phyloP scores from a whole-genome alignment of 2,797 vertebrate genomes.

The Sebastes matsubarae region DNA sequence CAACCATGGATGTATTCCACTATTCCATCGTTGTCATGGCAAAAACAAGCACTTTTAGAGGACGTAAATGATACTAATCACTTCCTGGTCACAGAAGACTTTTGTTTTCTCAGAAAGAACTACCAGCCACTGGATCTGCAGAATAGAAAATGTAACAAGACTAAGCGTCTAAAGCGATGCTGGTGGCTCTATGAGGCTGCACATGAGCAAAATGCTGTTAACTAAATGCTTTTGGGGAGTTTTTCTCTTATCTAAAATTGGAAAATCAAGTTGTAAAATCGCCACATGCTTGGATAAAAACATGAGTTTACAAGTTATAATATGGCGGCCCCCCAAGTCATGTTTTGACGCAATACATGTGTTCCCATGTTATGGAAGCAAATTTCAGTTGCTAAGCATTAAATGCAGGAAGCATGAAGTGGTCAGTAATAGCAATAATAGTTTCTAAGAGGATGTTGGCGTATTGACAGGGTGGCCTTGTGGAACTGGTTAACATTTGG shows the following conservation, averaged over 20 bases:
- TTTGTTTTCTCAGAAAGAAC: neutral
- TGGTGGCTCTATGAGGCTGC: neutral
- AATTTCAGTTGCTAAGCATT: neutral
- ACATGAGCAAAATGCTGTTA: neutral
- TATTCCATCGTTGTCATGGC: too few species aligned
- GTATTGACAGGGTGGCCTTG: neutral
- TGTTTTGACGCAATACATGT: neutral
- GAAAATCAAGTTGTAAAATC: neutral
- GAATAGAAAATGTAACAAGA: neutral
- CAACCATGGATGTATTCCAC: too few species aligned
- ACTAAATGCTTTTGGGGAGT: too few species aligned
- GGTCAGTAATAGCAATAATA: neutral
- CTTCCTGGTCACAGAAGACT: neutral
- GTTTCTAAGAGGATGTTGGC: neutral
- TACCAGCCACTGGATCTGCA: neutral
- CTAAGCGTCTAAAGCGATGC: neutral
- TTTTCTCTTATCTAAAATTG: too few species aligned
- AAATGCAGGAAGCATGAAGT: neutral
- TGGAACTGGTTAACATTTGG: slow-evolving; percentile 21
- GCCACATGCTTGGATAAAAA: neutral
- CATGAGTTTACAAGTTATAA: neutral
- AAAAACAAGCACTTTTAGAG: too few species aligned
- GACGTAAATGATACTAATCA: too few species aligned
- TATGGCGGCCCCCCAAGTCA: neutral
- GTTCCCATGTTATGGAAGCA: neutral